phyloP scores from a whole-genome alignment of 2,888 invertebrate genomes.

The Prionchulus punctatus region DNA sequence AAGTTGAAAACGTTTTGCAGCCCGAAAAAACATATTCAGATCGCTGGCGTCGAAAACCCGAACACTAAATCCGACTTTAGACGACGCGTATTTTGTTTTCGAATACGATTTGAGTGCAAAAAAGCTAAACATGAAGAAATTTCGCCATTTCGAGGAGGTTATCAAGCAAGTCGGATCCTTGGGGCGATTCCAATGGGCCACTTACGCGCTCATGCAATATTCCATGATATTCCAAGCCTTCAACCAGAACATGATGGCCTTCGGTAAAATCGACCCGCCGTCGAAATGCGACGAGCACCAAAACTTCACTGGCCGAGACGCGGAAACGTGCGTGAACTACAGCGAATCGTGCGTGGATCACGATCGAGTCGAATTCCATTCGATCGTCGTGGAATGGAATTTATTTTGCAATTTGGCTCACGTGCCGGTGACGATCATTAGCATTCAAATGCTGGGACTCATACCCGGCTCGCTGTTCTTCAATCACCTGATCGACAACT shows the following conservation, averaged over 20 bases:
- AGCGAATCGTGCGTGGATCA: not conserved
- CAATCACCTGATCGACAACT: constrained; percentile 17
- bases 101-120: no score
- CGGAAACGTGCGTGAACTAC: not conserved
- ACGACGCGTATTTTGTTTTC: no score
- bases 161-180: not conserved
- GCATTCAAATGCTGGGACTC: constrained; percentile 17
- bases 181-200: not conserved
- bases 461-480: constrained; percentile 17
- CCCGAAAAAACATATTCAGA: no score
- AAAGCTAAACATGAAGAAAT: not conserved
- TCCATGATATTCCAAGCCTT: not conserved
- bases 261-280: not conserved
- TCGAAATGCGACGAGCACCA: not conserved
- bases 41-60: no score
- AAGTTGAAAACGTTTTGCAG: no score
- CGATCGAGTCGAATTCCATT: constrained; percentile 10
- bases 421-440: constrained; percentile 16
- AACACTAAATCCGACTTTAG: no score
- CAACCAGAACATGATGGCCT: not conserved
- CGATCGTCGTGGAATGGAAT: constrained; percentile 14
- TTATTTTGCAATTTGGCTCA: constrained; percentile 16
- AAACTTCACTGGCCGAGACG: not conserved
- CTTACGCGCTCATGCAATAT: not conserved
- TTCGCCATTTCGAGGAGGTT: not conserved